A percentile compares a stretch with the other conserved stretches of the same genome.
Evolutionary conservation across 2,797 vertebrate species (phyloP).

Genomic region (Sitta carolinensis): DNA sequence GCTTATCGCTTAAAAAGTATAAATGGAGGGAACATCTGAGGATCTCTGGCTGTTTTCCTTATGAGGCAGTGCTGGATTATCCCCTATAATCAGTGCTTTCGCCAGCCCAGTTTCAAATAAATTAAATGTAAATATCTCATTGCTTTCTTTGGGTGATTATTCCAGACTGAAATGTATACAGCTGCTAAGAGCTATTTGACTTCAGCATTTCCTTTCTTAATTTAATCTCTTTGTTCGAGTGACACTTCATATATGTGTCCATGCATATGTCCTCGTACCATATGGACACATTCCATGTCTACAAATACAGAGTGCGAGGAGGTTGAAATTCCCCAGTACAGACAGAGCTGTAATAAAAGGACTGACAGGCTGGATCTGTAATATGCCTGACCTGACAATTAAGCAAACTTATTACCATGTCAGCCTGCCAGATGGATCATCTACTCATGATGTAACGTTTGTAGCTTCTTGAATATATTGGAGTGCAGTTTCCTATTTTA

Average conservation of each 20-base stretch:
- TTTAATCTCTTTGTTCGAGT: constrained; percentile 18
- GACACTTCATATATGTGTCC: neutral
- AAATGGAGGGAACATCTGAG: constrained; percentile 44
- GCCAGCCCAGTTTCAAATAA: constrained; percentile 24
- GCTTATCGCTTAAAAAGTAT: neutral
- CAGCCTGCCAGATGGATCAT: constrained; percentile 76
- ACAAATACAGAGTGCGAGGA: neutral
- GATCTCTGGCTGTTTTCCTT: neutral
- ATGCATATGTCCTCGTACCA: neutral
- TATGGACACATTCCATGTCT: neutral
- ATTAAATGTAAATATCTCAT: constrained; percentile 48
- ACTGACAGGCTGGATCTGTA: constrained; percentile 70
- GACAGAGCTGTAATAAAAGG: constrained; percentile 57
- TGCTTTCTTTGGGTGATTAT: constrained; percentile 56
- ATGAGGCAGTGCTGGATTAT: constrained; percentile 40
- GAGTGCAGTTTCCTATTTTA: constrained; percentile 56
- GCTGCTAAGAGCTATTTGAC: constrained; percentile 44
- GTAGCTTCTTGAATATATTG: constrained; percentile 58
- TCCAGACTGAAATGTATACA: constrained; percentile 29
- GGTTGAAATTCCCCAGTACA: constrained; percentile 36
- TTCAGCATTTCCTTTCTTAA: constrained; percentile 18
- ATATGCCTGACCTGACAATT: constrained; percentile 78
- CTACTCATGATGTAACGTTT: constrained; percentile 61
- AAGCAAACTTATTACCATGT: constrained; percentile 73
- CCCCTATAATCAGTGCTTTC: constrained; percentile 49